Conservation (phyloP, 2,113 vertebrate genomes). For the Sapayoa aenigma region DNA sequence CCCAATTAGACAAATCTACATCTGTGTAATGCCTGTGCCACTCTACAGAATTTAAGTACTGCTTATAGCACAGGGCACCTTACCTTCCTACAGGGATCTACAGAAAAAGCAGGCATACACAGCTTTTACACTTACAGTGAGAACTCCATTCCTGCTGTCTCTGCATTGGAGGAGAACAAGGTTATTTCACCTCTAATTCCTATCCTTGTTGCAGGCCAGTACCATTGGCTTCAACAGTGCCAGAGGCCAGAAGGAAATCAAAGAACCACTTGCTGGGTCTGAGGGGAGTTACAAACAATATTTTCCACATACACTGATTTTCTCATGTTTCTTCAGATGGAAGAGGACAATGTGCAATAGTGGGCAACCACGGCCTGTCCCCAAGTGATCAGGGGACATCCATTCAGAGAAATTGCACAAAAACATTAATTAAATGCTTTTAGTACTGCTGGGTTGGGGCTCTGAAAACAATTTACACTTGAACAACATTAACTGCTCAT, state of each 20-base stretch:
- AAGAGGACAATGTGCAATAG: background rate
- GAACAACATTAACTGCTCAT: background rate
- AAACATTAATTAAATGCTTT: background rate
- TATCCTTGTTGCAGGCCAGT: background rate
- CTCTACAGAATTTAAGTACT: background rate
- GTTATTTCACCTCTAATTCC: background rate
- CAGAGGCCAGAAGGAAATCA: background rate
- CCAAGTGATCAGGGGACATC: background rate
- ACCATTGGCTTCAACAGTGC: background rate
- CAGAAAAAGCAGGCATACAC: background rate
- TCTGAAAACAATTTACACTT: background rate
- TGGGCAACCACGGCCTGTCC: background rate
- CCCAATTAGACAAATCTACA: background rate
- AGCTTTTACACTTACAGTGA: background rate
- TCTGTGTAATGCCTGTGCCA: background rate
- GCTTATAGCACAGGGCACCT: background rate
- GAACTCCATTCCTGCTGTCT: background rate
- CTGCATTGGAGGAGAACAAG: background rate
- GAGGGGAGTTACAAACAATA: background rate
- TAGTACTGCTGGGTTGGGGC: background rate
- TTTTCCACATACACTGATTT: background rate
- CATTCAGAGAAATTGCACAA: background rate
- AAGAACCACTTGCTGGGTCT: background rate
- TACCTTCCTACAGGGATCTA: background rate
- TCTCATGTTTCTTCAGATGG: background rate